Evolutionary conservation across 2,797 vertebrate species (phyloP).

Genomic region (Clarias laeviceps): DNA sequence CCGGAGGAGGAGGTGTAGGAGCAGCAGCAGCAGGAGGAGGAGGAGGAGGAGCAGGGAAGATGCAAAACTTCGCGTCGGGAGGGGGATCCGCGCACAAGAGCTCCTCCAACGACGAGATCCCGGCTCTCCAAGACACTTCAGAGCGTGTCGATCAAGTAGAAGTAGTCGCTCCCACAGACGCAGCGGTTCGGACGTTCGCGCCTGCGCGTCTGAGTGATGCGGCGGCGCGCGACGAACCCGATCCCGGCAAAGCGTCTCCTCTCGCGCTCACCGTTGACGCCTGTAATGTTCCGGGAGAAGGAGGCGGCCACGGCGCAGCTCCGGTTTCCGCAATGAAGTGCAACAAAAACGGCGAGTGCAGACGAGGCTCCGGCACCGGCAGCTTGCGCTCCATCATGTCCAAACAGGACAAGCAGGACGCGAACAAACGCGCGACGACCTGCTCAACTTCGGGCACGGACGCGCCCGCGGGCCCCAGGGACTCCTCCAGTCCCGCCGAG

Average conservation of each 20-base stretch:
- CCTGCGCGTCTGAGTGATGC: slow-evolving; percentile 74
- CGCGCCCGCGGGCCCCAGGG: slow-evolving; percentile 63
- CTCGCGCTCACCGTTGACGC: slow-evolving; percentile 67
- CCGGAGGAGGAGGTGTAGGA: slow-evolving; percentile 70
- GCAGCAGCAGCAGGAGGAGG: slow-evolving; percentile 62
- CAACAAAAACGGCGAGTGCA: slow-evolving; percentile 86
- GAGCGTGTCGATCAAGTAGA: slow-evolving; percentile 66
- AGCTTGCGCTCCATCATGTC: slow-evolving; percentile 81
- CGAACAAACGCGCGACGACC: slow-evolving; percentile 72
- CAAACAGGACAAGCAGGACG: slow-evolving; percentile 78
- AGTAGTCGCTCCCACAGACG: slow-evolving; percentile 69
- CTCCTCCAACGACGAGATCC: slow-evolving; percentile 71
- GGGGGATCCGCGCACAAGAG: slow-evolving; percentile 79
- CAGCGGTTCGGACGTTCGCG: slow-evolving; percentile 67
- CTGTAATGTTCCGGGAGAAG: slow-evolving; percentile 67
- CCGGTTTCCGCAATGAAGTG: slow-evolving; percentile 80
- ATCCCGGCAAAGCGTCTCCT: slow-evolving; percentile 55
- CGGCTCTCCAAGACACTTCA: slow-evolving; percentile 49
- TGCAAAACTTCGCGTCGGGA: slow-evolving; percentile 81
- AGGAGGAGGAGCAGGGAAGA: slow-evolving; percentile 77
- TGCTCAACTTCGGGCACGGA: slow-evolving; percentile 80
- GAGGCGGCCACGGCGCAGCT: slow-evolving; percentile 69
- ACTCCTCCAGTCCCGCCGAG: slow-evolving; percentile 69
- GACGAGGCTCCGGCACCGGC: slow-evolving; percentile 77
- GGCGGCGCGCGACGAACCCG: slow-evolving; percentile 69